phyloP scores from a whole-genome alignment of 2,797 vertebrate genomes.

The Brachyalestes nurse region DNA sequence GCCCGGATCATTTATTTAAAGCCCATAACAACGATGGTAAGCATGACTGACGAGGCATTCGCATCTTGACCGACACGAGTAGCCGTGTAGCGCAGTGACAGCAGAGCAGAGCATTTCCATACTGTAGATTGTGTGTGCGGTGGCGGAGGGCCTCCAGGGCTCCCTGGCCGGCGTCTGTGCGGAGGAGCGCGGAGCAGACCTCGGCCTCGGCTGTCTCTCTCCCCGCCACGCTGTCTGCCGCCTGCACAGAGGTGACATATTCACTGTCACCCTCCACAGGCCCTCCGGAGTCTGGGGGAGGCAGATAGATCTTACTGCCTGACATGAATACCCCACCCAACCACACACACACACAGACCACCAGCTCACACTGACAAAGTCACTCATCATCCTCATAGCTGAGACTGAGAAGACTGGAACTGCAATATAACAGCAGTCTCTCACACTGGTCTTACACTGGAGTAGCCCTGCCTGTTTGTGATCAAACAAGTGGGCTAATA shows the following conservation, averaged over 20 bases:
- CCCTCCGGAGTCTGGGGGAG: constrained; percentile 15
- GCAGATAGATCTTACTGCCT: constrained; percentile 26
- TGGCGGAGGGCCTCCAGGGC: constrained; percentile 1
- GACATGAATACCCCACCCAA: constrained; percentile 4
- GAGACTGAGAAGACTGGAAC: neutral
- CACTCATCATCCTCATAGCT: constrained; percentile 31
- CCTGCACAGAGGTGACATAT: constrained; percentile 45
- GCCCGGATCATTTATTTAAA: no score
- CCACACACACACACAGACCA: constrained; percentile 33
- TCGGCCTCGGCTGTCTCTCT: neutral
- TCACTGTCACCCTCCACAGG: constrained; percentile 36
- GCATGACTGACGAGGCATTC: neutral
- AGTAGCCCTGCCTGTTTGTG: no score
- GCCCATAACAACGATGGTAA: neutral
- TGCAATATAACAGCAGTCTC: neutral
- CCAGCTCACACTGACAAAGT: constrained; percentile 17
- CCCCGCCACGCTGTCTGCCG: neutral
- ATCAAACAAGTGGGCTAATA: no score
- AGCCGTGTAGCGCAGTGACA: constrained; percentile 14
- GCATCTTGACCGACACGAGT: neutral
- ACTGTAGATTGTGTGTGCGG: constrained; percentile 20
- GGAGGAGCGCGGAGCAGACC: neutral
- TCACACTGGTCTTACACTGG: no score
- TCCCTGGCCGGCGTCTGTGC: constrained; percentile 21
- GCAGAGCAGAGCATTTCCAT: constrained; percentile 15